A percentile compares a stretch with the other conserved stretches of the same genome.
Conservation (phyloP, 2,113 vertebrate species). For the Verasper variegatus region DNA sequence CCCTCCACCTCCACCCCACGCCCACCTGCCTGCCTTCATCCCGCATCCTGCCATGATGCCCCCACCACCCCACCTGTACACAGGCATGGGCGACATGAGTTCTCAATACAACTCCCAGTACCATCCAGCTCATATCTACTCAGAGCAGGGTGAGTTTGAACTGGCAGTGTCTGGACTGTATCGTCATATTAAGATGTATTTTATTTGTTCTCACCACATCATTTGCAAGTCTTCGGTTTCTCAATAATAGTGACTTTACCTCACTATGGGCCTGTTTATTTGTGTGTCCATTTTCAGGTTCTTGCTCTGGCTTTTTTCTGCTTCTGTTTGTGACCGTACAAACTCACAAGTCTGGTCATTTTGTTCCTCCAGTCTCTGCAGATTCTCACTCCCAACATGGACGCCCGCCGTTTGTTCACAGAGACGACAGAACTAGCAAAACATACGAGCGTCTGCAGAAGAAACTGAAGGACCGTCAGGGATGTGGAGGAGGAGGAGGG, state of each 20-base stretch:
- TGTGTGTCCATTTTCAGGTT: background rate
- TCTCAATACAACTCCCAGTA: slow-evolving; percentile 96
- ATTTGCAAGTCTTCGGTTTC: slow-evolving; percentile 12
- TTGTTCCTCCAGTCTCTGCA: slow-evolving; percentile 75
- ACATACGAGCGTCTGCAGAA: slow-evolving; percentile 95
- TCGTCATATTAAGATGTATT: slow-evolving; percentile 5
- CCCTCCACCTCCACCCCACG: slow-evolving; percentile 90
- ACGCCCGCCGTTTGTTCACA: slow-evolving; percentile 86
- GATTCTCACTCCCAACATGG: slow-evolving; percentile 91
- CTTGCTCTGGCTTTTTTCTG: background rate
- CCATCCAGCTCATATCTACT: slow-evolving; percentile 92
- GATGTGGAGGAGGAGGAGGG: slow-evolving; percentile 76
- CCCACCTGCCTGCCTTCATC: slow-evolving; percentile 94
- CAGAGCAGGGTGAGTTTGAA: slow-evolving; percentile 90
- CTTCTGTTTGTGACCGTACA: background rate
- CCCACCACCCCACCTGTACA: slow-evolving; percentile 91
- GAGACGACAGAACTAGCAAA: slow-evolving; percentile 96
- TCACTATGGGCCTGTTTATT: background rate
- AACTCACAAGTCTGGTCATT: background rate
- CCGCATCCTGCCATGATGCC: slow-evolving; percentile 94
- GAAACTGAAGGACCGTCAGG: slow-evolving; percentile 94
- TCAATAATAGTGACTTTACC: slow-evolving; percentile 5
- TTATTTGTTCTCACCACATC: slow-evolving; percentile 12
- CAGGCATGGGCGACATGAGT: slow-evolving; percentile 89
- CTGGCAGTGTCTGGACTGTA: background rate